Conservation (phyloP, 2,113 vertebrate species). For the Ellobius talpinus region DNA sequence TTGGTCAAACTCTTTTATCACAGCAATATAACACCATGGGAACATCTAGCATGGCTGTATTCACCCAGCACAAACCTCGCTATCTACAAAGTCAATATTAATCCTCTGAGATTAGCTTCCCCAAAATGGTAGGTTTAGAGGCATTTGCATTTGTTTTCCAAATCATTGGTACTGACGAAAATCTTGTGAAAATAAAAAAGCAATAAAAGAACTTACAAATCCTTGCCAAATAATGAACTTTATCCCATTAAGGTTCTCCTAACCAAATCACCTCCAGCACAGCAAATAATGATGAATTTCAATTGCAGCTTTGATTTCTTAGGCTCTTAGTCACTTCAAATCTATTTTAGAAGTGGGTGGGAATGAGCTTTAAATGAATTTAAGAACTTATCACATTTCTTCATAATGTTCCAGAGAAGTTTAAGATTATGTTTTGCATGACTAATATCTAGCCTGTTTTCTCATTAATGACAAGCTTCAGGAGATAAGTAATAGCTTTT, state of each 20-base stretch:
- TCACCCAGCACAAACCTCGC: not conserved
- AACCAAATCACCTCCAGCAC: constrained; percentile 36
- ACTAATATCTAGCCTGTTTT: constrained; percentile 42
- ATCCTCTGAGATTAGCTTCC: constrained; percentile 17
- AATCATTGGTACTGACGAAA: constrained; percentile 40
- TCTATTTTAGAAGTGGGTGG: constrained; percentile 43
- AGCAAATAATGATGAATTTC: constrained; percentile 54
- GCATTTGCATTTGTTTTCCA: constrained; percentile 52
- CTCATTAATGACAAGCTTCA: constrained; percentile 10
- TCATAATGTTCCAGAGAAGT: constrained; percentile 14
- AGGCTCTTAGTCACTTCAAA: constrained; percentile 15
- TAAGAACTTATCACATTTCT: constrained; percentile 24
- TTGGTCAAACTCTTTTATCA: not conserved
- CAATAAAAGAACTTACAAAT: constrained; percentile 57
- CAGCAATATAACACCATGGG: not conserved
- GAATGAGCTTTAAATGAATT: constrained; percentile 45
- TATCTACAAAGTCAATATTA: not conserved
- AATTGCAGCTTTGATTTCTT: constrained; percentile 28
- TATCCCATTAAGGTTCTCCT: constrained; percentile 41
- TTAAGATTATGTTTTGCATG: constrained; percentile 31
- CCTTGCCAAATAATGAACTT: constrained; percentile 40
- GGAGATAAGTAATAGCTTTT: constrained; percentile 14
- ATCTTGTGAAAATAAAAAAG: constrained; percentile 53
- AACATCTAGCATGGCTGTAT: too few species aligned
- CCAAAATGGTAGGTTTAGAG: constrained; percentile 42